phyloP scores from a whole-genome alignment of 2,888 invertebrate species.

The Allolobophora icterica region DNA sequence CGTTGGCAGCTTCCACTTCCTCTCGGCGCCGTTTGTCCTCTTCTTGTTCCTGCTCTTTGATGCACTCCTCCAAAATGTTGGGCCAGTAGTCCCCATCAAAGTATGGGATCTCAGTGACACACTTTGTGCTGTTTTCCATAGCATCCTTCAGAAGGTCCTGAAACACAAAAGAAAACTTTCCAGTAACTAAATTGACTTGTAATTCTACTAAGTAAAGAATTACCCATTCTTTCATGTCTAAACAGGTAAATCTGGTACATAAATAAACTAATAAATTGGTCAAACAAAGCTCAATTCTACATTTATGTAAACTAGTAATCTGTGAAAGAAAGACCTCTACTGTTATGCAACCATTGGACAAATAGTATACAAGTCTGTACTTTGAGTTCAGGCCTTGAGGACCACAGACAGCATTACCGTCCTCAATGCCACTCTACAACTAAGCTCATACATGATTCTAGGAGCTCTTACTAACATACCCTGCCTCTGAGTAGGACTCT shows the following conservation, averaged over 20 bases:
- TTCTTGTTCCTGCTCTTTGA: slow-evolving; percentile 96
- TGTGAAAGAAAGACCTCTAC: no score
- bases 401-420: no score
- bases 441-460: no score
- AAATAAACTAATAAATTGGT: no score
- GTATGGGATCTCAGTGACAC: slow-evolving; percentile 65
- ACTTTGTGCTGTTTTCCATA: slow-evolving; percentile 90
- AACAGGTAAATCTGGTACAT: no score
- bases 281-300: not conserved
- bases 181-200: not conserved
- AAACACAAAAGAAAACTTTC: not conserved
- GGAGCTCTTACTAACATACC: no score
- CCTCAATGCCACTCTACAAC: no score
- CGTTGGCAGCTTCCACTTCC: slow-evolving; percentile 79
- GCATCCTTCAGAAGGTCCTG: slow-evolving; percentile 84
- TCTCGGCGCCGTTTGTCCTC: slow-evolving; percentile 88
- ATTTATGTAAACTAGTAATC: no score
- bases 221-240: no score
- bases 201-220: not conserved
- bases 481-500: no score
- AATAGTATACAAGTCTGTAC: not conserved
- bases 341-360: no score
- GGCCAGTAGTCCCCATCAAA: slow-evolving; percentile 94
- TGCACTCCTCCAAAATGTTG: slow-evolving; percentile 97
- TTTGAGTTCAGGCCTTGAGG: not conserved